These are phyloP conservation scores for Psittacula echo DNA, from an alignment of 2,797 vertebrate species.

Conservation along the genomic window DNA sequence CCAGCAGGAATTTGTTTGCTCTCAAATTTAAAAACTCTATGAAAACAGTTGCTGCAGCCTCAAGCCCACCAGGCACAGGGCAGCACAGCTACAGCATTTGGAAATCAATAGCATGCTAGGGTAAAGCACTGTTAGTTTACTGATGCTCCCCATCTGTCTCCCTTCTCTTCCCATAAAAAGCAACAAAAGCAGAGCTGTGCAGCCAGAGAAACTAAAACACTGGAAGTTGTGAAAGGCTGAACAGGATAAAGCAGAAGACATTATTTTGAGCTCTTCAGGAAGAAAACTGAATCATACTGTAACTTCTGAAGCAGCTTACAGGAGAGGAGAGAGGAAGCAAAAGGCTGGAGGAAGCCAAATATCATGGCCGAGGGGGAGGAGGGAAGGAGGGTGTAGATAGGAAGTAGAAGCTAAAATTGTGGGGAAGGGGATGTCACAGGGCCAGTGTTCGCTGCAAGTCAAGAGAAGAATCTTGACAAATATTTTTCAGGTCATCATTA, in stretches of 20 bases:
- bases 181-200: not conserved
- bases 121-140: accelerated
- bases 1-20: not conserved
- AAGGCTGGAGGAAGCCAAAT: not conserved
- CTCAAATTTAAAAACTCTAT: not conserved
- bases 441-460: not conserved
- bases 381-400: not conserved
- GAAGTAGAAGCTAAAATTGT: not conserved
- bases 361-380: not conserved
- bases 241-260: not conserved
- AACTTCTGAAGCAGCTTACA: conserved; percentile 17
- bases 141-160: not conserved
- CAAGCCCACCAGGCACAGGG: not conserved
- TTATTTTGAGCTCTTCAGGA: conserved; percentile 47
- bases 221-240: not conserved
- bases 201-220: not conserved
- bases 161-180: not conserved
- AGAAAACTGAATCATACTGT: conserved; percentile 34
- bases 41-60: not conserved
- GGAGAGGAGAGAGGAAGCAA: conserved; percentile 43
- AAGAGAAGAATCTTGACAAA: not conserved
- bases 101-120: not conserved
- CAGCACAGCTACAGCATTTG: not conserved
- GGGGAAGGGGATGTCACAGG: conserved; percentile 2
- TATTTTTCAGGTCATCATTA: not conserved